A percentile compares a stretch with the other conserved stretches of the same genome.
Conservation (phyloP, 2,888 invertebrate genomes). For the Torymus tubicola region DNA sequence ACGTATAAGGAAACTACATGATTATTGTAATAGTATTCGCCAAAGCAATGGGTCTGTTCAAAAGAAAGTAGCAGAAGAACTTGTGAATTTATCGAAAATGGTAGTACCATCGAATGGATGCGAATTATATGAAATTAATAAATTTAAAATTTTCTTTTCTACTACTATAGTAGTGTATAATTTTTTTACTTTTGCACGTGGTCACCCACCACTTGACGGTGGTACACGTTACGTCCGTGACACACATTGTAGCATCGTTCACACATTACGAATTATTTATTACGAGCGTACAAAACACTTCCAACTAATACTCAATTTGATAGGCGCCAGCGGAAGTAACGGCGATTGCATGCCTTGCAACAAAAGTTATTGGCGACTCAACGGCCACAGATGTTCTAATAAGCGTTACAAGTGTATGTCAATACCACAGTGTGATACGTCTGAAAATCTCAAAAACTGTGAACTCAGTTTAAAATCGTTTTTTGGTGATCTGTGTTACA, state of each 20-base stretch:
- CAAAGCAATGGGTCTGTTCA: too few relatives aligned
- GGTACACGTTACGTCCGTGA: constrained; percentile 15
- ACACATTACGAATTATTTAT: constrained; percentile 36
- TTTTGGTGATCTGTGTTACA: too few relatives aligned
- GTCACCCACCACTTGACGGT: constrained; percentile 21
- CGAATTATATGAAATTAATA: constrained; percentile 14
- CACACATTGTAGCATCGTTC: neutral
- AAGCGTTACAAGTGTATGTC: constrained; percentile 16
- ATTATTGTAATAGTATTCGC: neutral
- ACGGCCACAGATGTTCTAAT: constrained; percentile 16
- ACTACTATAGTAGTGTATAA: constrained; percentile 21
- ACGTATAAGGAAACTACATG: neutral
- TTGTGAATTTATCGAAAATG: too few relatives aligned
- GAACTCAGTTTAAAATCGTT: neutral
- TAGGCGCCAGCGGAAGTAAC: neutral
- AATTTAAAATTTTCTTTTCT: neutral
- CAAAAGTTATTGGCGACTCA: too few relatives aligned
- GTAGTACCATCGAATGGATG: too few relatives aligned
- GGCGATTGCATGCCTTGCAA: too few relatives aligned
- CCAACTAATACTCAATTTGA: constrained; percentile 24
- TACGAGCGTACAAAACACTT: constrained; percentile 15
- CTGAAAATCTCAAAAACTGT: neutral
- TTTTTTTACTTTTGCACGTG: neutral
- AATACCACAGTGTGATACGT: neutral
- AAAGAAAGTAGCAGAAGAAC: too few relatives aligned